Conservation (phyloP, 2,888 invertebrate species). For the Drosophila birchii region DNA sequence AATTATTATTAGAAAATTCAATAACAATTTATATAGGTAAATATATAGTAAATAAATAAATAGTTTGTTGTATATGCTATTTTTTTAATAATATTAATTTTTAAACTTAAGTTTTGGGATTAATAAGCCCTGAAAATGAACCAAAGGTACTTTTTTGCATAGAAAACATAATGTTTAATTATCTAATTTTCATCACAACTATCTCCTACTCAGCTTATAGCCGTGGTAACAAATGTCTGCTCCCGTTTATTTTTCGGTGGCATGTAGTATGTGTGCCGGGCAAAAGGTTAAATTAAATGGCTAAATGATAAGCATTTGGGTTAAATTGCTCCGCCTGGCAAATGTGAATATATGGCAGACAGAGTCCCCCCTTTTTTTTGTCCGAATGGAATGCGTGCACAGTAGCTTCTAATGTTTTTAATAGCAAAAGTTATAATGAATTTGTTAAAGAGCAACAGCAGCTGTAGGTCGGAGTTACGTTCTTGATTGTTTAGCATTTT, state of each 20-base stretch:
- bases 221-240: slow-evolving; percentile 7
- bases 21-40: background rate
- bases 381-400: slow-evolving; percentile 45
- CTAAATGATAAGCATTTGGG: slow-evolving; percentile 80
- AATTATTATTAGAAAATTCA: background rate
- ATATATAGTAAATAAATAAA: background rate
- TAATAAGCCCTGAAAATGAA: background rate
- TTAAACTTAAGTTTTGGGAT: no score
- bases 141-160: background rate
- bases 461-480: background rate
- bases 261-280: slow-evolving; percentile 48
- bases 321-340: slow-evolving; percentile 65
- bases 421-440: slow-evolving; percentile 80
- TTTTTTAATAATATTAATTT: background rate
- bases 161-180: no score
- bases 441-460: slow-evolving; percentile 67
- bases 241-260: slow-evolving; percentile 30
- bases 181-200: background rate
- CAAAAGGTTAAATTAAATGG: slow-evolving; percentile 79
- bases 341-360: slow-evolving; percentile 37
- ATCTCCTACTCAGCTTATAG: background rate
- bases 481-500: slow-evolving; percentile 61
- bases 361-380: slow-evolving; percentile 16
- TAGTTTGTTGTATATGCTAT: background rate
- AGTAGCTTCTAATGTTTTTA: slow-evolving; percentile 76